phyloP scores from a whole-genome alignment of 2,888 invertebrate species.

The Chalcosyrphus nemorum region DNA sequence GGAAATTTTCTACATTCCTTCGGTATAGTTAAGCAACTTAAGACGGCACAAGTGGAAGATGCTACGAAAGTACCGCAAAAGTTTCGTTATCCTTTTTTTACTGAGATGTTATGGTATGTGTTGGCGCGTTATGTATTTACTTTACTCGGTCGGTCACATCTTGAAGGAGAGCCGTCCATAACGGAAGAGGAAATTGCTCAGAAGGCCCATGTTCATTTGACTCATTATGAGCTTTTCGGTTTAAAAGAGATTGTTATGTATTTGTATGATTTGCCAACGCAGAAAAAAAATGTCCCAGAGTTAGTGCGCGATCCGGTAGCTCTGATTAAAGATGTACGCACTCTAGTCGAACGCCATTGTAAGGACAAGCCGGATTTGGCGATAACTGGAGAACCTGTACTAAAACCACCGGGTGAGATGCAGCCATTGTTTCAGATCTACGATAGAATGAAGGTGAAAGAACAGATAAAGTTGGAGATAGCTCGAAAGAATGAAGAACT shows the following conservation, averaged over 20 bases:
- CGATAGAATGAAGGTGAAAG: slow-evolving; percentile 79
- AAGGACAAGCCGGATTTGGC: slow-evolving; percentile 93
- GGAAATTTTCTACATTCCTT: slow-evolving; percentile 98
- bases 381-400: slow-evolving; percentile 91
- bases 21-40: slow-evolving; percentile 96
- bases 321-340: slow-evolving; percentile 93
- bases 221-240: slow-evolving; percentile 90
- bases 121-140: slow-evolving; percentile 95
- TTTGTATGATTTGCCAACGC: slow-evolving; percentile 93
- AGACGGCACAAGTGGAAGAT: slow-evolving; percentile 98
- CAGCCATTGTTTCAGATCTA: slow-evolving; percentile 76
- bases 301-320: slow-evolving; percentile 94
- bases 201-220: slow-evolving; percentile 87
- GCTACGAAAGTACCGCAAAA: slow-evolving; percentile 97
- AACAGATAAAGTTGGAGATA: slow-evolving; percentile 80
- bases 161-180: slow-evolving; percentile 83
- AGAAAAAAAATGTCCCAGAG: slow-evolving; percentile 95
- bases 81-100: slow-evolving; percentile 99
- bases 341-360: slow-evolving; percentile 93
- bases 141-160: slow-evolving; percentile 91
- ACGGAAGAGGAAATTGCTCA: slow-evolving; percentile 78
- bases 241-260: slow-evolving; percentile 95
- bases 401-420: slow-evolving; percentile 82
- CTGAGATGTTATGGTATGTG: slow-evolving; percentile 99
- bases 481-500: slow-evolving; percentile 78